Evolutionary conservation across 2,797 vertebrate genomes (phyloP), one percentile per base, ranked within the genome.

Genomic region (Kryptolebias ocellatus): DNA sequence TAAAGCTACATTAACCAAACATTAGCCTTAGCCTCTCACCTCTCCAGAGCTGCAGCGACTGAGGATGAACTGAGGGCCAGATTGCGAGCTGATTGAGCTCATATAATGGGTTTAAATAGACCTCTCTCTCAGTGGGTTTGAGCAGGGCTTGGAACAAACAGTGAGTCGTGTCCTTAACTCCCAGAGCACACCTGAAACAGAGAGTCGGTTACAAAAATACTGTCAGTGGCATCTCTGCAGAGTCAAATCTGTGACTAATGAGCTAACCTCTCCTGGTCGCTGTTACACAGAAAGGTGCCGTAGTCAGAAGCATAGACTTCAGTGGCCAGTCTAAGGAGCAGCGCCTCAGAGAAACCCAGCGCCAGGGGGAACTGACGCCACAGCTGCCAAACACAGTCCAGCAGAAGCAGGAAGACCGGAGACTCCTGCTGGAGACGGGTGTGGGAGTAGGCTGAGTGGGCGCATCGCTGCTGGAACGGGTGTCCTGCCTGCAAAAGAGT

Each of bases 361-460:
- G 95, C 95, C 24, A 95, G 78, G 0, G 95, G 96, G 88, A 98
- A 97, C 91, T 97, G 96, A 12, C 60, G 85, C 71, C 92, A 88
- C 65, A 96, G 83, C 90, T 98, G 96, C 95, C 96, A 96, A 79
- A 95, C 90, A 0, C 95, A 96, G 91, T 97, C 95, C 27, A 98
- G 90, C 88, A 98, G 93, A 79, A 98, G 94, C 65, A 97, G 90
- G 88, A 98, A 97, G 2, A 91, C 52, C 0, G 95, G 95, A 0
- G 95, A 93, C 83, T 98, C 95, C 18, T 95, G 94, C 85, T 94
- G 95, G 58, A 93, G 90, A 1, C 93, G 92, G 51, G 86, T 73
- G 0, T 96, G 95, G 12, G 94, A 95, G 80, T 87, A 88, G 44
- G 95, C 96, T 0, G 94, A 95, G 80, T 44, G 95, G 69, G 93